A percentile compares a stretch with the other conserved stretches of the same genome.
Evolutionary conservation across 2,113 vertebrate species (phyloP).

Genomic region (Onychorhynchus coronatus): DNA sequence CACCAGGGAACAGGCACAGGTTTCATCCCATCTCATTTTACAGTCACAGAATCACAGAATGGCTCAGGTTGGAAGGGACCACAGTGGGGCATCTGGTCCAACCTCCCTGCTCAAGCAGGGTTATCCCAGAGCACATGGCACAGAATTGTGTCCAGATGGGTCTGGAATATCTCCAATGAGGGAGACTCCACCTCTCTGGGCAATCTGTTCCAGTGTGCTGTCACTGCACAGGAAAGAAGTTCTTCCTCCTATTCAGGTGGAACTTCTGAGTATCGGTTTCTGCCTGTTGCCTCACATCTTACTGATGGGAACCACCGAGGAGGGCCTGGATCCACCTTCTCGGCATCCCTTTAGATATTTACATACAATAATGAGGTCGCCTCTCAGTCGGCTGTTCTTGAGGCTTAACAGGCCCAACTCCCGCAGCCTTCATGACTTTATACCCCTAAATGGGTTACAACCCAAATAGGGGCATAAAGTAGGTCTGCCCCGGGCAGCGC

Average conservation of each 20-base stretch:
- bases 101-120: neutral
- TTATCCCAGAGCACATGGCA: neutral
- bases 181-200: neutral
- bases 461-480: too few species aligned
- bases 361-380: neutral
- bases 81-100: neutral
- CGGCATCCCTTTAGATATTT: neutral
- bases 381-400: neutral
- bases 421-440: neutral
- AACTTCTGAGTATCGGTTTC: neutral
- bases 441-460: too few species aligned
- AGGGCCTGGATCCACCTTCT: neutral
- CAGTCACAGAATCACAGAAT: neutral
- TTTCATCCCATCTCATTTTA: neutral
- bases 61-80: neutral
- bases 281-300: neutral
- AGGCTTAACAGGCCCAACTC: too few species aligned
- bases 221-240: neutral
- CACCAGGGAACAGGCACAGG: fast-evolving
- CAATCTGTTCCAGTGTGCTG: neutral
- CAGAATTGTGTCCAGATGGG: neutral
- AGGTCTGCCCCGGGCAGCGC: neutral
- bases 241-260: neutral
- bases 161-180: neutral
- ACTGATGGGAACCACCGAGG: neutral